Evolutionary conservation across 2,113 vertebrate species (phyloP).

Genomic region (Urocitellus parryii): DNA sequence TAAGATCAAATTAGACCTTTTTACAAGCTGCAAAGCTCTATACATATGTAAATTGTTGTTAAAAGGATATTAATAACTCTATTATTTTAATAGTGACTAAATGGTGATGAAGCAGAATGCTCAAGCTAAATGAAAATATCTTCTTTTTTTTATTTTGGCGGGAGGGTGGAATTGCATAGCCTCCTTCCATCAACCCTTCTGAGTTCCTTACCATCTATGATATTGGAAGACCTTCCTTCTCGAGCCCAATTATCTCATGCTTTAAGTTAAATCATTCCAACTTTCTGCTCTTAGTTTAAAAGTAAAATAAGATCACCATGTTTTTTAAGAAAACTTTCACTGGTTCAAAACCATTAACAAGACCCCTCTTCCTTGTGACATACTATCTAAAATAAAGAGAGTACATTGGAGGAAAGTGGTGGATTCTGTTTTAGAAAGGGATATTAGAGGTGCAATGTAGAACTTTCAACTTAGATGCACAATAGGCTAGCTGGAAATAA

Average conservation of each 20-base stretch:
- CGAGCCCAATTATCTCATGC: constrained; percentile 60
- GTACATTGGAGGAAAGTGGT: constrained; percentile 32
- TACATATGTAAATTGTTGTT: constrained; percentile 66
- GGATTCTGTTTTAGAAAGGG: constrained; percentile 61
- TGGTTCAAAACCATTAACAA: constrained; percentile 68
- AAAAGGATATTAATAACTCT: constrained; percentile 68
- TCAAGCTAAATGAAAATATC: not conserved
- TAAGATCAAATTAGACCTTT: constrained; percentile 61
- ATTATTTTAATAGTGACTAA: constrained; percentile 59
- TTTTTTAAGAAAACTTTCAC: constrained; percentile 58
- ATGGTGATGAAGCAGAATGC: constrained; percentile 9
- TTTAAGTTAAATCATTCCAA: constrained; percentile 60
- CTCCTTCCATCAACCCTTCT: not conserved
- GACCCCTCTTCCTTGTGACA: constrained; percentile 56
- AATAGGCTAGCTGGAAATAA: constrained; percentile 70
- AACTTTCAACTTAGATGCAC: constrained; percentile 66
- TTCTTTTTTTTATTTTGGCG: not conserved
- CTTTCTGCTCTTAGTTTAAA: constrained; percentile 64
- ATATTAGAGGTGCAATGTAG: constrained; percentile 56
- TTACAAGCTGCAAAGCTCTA: constrained; percentile 56
- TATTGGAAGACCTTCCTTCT: constrained; percentile 61
- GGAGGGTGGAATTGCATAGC: not conserved
- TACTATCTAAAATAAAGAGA: constrained; percentile 45
- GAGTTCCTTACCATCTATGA: constrained; percentile 26
- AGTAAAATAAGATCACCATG: constrained; percentile 68